Percentiles rank a stretch among this genome's conserved stretches.
These are phyloP conservation scores for Carapus acus DNA, from an alignment of 2,797 vertebrate genomes.

Conservation along the genomic window DNA sequence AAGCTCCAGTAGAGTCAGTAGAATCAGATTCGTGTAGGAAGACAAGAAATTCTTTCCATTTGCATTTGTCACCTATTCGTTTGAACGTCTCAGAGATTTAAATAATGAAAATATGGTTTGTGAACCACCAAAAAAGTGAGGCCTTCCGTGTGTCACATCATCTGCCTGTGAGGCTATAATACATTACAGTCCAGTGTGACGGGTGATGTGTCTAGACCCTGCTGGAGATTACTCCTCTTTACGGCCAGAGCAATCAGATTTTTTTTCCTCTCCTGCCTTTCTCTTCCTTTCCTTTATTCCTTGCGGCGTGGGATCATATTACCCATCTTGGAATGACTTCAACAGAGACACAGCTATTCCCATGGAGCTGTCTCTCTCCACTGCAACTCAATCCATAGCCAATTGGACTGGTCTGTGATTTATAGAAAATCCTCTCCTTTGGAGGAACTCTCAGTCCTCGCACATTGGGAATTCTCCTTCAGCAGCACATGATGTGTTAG, in stretches of 20 bases:
- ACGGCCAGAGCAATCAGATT: conserved; percentile 72
- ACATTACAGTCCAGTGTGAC: conserved; percentile 59
- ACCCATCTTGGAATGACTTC: conserved; percentile 78
- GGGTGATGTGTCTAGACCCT: conserved; percentile 65
- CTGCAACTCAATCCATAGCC: conserved; percentile 78
- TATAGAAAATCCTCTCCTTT: conserved; percentile 69
- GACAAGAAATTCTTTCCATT: conserved; percentile 7
- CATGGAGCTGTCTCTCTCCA: conserved; percentile 67
- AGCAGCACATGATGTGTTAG: conserved; percentile 51
- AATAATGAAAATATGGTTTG: conserved; percentile 14
- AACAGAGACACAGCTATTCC: conserved; percentile 75
- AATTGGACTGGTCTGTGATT: conserved; percentile 71
- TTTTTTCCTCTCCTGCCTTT: conserved; percentile 34
- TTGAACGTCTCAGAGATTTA: conserved; percentile 22
- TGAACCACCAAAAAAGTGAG: conserved; percentile 7
- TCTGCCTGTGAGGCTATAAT: conserved; percentile 51
- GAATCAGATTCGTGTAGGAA: not conserved
- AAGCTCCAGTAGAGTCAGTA: not conserved
- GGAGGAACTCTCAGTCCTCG: conserved; percentile 41
- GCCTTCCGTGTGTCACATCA: conserved; percentile 44
- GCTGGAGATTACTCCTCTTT: conserved; percentile 69
- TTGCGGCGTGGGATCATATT: conserved; percentile 71
- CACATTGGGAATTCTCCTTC: conserved; percentile 50
- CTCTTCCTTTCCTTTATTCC: conserved; percentile 61
- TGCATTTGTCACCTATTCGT: conserved; percentile 10